Conservation (phyloP, 2,113 vertebrate species). For the Alces alces region DNA sequence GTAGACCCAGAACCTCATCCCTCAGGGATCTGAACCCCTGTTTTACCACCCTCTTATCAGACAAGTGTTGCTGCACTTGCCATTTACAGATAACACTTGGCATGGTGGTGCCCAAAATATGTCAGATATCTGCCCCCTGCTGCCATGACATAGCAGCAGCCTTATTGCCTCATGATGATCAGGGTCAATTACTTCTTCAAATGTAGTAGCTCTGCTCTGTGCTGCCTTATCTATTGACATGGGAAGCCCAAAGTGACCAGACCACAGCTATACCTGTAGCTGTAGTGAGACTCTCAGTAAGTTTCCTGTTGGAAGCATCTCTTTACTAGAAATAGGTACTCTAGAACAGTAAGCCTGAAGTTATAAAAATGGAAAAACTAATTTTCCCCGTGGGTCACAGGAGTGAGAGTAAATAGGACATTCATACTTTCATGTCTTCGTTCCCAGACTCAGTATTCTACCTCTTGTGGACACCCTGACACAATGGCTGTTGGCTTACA, state of each 20-base stretch:
- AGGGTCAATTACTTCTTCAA: not conserved
- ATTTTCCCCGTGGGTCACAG: not conserved
- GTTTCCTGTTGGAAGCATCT: not conserved
- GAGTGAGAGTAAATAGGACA: not conserved
- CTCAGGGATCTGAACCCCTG: not conserved
- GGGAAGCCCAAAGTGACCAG: not conserved
- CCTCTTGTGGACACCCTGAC: not conserved
- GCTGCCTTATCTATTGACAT: not conserved
- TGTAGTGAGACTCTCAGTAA: not conserved
- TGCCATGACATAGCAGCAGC: not conserved
- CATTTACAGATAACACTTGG: not conserved
- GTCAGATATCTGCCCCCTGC: not conserved
- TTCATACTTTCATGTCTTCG: not conserved
- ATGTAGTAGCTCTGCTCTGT: not conserved
- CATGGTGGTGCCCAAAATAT: not conserved
- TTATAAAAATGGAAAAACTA: not conserved
- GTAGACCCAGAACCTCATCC: not conserved
- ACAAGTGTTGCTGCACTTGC: not conserved
- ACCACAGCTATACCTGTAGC: not conserved
- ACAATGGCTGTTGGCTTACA: not conserved
- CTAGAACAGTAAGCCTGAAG: not conserved
- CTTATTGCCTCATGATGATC: not conserved
- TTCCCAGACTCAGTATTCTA: not conserved
- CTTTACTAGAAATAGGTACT: not conserved
- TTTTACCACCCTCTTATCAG: not conserved